phyloP scores from a whole-genome alignment of 2,797 vertebrate species.

The Tapera naevia region DNA sequence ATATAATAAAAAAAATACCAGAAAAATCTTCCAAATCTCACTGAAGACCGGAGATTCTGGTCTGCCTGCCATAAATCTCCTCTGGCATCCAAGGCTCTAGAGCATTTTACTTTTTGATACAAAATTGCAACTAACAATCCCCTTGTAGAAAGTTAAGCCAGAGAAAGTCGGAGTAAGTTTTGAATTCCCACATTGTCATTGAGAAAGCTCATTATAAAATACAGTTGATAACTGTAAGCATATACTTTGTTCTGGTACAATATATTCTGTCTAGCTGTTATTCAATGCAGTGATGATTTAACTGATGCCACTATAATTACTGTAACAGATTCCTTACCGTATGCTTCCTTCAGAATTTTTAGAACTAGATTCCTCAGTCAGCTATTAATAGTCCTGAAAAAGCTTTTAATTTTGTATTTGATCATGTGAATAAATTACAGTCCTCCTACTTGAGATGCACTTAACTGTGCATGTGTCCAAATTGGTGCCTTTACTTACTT shows the following conservation, averaged over 20 bases:
- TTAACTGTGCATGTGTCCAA: conserved; percentile 2
- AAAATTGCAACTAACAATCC: conserved; percentile 18
- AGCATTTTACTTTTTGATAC: conserved; percentile 38
- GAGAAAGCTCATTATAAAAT: conserved; percentile 16
- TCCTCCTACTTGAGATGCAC: neutral
- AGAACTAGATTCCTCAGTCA: neutral
- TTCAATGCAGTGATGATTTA: conserved; percentile 3
- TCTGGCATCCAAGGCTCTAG: neutral
- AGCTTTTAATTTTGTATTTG: neutral
- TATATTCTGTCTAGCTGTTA: neutral
- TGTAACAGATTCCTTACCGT: neutral
- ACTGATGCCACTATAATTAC: conserved; percentile 27
- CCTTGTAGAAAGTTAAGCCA: conserved; percentile 27
- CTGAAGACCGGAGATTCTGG: neutral
- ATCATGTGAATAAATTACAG: conserved; percentile 14
- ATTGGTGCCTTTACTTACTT: neutral
- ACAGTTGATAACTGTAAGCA: neutral
- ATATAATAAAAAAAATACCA: conserved; percentile 27
- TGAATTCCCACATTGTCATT: neutral
- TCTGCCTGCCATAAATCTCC: conserved; percentile 17
- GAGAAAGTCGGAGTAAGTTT: neutral
- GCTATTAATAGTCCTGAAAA: conserved; percentile 6
- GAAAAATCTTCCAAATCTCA: conserved; percentile 1
- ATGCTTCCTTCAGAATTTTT: conserved; percentile 9
- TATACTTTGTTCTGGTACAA: neutral